phyloP scores from a whole-genome alignment of 2,797 vertebrate species.

The Mormyrus proboscirostris region DNA sequence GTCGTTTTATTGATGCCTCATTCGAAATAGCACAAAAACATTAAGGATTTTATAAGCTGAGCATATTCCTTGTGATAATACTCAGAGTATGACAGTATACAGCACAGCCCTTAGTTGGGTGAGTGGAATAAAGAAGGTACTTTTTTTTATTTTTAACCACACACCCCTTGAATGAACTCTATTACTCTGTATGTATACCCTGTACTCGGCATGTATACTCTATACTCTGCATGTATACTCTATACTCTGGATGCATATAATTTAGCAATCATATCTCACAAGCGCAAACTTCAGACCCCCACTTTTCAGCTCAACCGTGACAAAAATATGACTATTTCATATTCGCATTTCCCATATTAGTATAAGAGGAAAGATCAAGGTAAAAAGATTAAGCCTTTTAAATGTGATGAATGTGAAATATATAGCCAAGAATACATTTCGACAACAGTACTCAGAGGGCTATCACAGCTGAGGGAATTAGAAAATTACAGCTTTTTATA shows the following conservation, averaged over 20 bases:
- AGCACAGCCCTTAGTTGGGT: neutral
- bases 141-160: neutral
- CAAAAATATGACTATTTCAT: constrained; percentile 11
- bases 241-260: neutral
- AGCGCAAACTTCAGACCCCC: neutral
- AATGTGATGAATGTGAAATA: neutral
- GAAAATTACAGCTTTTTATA: neutral
- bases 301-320: neutral
- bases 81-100: neutral
- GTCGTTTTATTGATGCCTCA: constrained; percentile 25
- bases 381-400: neutral
- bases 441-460: neutral
- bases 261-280: neutral
- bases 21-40: constrained; percentile 20
- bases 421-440: neutral
- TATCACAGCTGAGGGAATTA: neutral
- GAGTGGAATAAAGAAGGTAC: neutral
- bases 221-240: neutral
- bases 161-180: neutral
- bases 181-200: neutral
- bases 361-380: neutral
- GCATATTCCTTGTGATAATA: constrained; percentile 14
- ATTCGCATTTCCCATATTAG: neutral
- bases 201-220: neutral
- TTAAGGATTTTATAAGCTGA: constrained; percentile 21